phyloP scores from a whole-genome alignment of 2,797 vertebrate species.

The Lates japonicus region DNA sequence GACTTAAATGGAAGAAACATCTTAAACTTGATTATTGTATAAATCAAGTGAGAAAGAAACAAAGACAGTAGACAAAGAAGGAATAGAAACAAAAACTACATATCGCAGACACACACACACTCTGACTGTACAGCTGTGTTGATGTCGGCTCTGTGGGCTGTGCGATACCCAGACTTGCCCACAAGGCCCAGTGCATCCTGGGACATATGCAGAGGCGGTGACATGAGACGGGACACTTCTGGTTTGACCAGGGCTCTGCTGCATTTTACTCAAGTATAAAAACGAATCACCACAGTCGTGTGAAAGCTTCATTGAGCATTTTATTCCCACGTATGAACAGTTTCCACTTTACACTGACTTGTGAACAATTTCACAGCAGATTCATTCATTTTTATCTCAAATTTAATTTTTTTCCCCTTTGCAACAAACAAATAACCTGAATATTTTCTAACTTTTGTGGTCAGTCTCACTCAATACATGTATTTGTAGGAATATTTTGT shows the following conservation, averaged over 20 bases:
- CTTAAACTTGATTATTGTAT: not conserved
- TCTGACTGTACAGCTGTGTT: conserved; percentile 65
- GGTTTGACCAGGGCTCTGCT: conserved; percentile 48
- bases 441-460: not conserved
- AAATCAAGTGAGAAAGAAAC: not conserved
- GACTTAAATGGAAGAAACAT: not conserved
- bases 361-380: conserved; percentile 16
- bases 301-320: conserved; percentile 36
- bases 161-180: conserved; percentile 54
- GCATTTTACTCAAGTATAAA: conserved; percentile 56
- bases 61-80: not conserved
- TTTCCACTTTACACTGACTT: conserved; percentile 7
- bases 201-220: conserved; percentile 50
- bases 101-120: not conserved
- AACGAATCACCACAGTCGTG: conserved; percentile 16
- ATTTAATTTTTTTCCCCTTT: not conserved
- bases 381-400: not conserved
- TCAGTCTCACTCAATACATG: not conserved
- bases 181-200: conserved; percentile 57
- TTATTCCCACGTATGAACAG: conserved; percentile 1
- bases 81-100: not conserved
- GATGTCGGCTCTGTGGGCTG: conserved; percentile 64
- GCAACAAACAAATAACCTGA: not conserved
- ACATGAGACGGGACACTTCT: conserved; percentile 44
- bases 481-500: not conserved